phyloP scores from a whole-genome alignment of 2,888 invertebrate species.

The Pristionchus arcanus region DNA sequence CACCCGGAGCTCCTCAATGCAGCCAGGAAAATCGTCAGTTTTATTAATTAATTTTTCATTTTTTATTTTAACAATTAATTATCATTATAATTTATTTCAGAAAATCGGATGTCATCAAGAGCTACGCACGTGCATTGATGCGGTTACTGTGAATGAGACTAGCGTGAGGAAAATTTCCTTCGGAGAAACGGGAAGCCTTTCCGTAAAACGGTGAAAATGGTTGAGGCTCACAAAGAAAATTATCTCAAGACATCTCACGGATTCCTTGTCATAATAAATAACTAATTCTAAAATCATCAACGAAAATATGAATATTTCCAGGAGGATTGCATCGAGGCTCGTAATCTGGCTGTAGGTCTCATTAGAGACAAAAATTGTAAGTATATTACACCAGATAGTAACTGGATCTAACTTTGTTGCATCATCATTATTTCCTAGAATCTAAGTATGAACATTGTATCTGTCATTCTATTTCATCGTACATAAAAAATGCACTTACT shows the following conservation, averaged over 20 bases:
- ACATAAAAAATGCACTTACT: too few species aligned
- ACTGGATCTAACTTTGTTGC: background rate
- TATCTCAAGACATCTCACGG: too few species aligned
- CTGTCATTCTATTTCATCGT: too few species aligned
- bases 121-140: background rate
- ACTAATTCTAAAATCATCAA: too few species aligned
- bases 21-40: background rate
- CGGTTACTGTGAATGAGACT: background rate
- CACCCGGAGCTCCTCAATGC: background rate
- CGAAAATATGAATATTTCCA: background rate
- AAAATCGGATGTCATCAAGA: background rate
- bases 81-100: background rate
- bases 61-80: too few species aligned
- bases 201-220: too few species aligned
- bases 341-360: background rate
- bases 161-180: background rate
- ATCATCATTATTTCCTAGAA: too few species aligned
- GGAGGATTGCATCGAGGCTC: slow-evolving; percentile 6
- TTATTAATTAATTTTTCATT: background rate
- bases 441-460: too few species aligned
- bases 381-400: too few species aligned
- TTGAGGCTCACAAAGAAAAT: too few species aligned
- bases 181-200: too few species aligned
- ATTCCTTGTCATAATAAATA: too few species aligned
- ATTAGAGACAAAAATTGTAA: background rate